These are phyloP conservation scores for Sturnira hondurensis DNA, from an alignment of 2,113 vertebrate genomes.

Conservation along the genomic window DNA sequence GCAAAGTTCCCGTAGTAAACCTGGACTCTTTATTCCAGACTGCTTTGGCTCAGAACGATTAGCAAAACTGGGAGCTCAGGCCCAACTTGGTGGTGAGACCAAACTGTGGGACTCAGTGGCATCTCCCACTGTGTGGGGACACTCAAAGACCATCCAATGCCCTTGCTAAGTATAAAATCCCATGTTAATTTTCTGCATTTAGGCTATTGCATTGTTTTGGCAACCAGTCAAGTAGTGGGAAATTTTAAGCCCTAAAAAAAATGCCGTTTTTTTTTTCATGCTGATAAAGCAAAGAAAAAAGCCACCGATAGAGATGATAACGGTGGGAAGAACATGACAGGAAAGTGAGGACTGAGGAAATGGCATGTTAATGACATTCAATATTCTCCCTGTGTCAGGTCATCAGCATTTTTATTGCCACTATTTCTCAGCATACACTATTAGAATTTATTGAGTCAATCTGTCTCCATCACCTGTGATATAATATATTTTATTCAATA, in stretches of 20 bases:
- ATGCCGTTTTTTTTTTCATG: constrained; percentile 68
- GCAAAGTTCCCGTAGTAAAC: background rate
- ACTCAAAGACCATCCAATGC: background rate
- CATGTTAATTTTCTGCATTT: constrained; percentile 72
- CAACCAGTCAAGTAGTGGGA: constrained; percentile 60
- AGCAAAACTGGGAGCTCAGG: background rate
- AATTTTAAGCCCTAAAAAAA: constrained; percentile 75
- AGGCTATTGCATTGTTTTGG: constrained; percentile 59
- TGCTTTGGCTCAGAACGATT: background rate
- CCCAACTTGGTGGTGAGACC: background rate
- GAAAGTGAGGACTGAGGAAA: constrained; percentile 81
- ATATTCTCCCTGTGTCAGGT: constrained; percentile 82
- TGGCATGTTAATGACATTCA: constrained; percentile 87
- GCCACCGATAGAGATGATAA: constrained; percentile 75
- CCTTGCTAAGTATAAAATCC: constrained; percentile 53
- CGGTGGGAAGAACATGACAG: constrained; percentile 79
- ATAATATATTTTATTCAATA: constrained; percentile 89
- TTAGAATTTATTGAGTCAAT: constrained; percentile 89
- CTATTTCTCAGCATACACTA: constrained; percentile 85
- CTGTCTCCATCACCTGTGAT: constrained; percentile 88
- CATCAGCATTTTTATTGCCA: constrained; percentile 88
- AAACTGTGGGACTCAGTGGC: background rate
- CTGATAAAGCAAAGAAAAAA: constrained; percentile 67
- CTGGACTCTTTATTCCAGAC: background rate
- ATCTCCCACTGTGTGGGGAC: background rate